Evolutionary conservation across 2,797 vertebrate genomes (phyloP).

Genomic region (Ammospiza maritima): DNA sequence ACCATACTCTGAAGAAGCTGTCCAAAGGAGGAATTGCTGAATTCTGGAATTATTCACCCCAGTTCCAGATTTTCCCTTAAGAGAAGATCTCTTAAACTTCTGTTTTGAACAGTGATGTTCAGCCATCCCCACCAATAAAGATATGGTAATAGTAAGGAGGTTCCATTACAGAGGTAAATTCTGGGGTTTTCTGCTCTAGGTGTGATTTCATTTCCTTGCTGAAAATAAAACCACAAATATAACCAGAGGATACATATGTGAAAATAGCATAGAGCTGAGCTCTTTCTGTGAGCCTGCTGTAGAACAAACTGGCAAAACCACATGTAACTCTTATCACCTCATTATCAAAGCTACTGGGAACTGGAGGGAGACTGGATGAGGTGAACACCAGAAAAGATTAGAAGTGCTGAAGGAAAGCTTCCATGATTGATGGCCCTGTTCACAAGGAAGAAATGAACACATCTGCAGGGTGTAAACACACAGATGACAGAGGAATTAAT

Average conservation of each 20-base stretch:
- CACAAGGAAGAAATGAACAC: not conserved
- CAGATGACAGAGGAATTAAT: constrained; percentile 10
- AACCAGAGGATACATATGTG: not conserved
- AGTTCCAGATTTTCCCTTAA: not conserved
- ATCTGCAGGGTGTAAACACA: constrained; percentile 20
- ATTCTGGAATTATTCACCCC: not conserved
- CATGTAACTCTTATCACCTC: not conserved
- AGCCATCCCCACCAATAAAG: not conserved
- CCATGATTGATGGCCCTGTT: not conserved
- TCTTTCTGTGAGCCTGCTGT: not conserved
- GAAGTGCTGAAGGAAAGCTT: not conserved
- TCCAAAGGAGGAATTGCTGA: not conserved
- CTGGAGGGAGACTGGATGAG: not conserved
- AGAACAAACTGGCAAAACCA: not conserved
- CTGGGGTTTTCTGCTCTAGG: not conserved
- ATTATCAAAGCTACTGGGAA: not conserved
- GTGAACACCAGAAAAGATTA: not conserved
- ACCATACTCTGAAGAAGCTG: not conserved
- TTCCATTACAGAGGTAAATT: not conserved
- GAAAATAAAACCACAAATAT: not conserved
- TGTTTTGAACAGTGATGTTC: not conserved
- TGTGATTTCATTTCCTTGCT: not conserved
- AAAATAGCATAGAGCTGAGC: not conserved
- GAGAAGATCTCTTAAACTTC: not conserved
- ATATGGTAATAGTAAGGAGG: not conserved